phyloP scores from a whole-genome alignment of 2,113 vertebrate species.

The Speoplatyrhinus poulsoni region DNA sequence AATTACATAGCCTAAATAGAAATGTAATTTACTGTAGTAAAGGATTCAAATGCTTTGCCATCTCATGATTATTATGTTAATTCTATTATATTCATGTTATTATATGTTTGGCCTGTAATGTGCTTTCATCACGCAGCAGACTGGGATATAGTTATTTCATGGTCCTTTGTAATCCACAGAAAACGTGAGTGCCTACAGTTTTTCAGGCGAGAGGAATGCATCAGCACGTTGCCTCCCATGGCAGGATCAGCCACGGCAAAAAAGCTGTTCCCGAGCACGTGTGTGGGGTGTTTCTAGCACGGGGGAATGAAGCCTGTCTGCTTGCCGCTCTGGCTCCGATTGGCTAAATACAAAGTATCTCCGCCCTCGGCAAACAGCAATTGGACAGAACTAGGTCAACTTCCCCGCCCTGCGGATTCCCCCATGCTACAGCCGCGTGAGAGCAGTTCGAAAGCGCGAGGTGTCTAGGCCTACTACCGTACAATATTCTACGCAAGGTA shows the following conservation, averaged over 20 bases:
- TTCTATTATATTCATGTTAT: background rate
- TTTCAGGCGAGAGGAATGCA: slow-evolving; percentile 60
- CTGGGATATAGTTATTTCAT: slow-evolving; percentile 49
- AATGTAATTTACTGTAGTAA: background rate
- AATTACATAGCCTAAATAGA: no score
- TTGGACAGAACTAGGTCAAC: slow-evolving; percentile 68
- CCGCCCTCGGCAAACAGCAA: slow-evolving; percentile 54
- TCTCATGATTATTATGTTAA: background rate
- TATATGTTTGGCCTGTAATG: slow-evolving; percentile 6
- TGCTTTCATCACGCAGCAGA: slow-evolving; percentile 6
- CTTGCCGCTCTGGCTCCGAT: slow-evolving; percentile 49
- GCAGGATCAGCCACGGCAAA: slow-evolving; percentile 55
- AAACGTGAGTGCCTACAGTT: slow-evolving; percentile 72
- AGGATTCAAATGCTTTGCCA: background rate
- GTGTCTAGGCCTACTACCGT: slow-evolving; percentile 43
- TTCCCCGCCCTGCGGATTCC: slow-evolving; percentile 66
- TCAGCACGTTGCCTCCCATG: slow-evolving; percentile 68
- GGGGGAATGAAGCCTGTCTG: slow-evolving; percentile 56
- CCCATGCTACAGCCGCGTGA: slow-evolving; percentile 80
- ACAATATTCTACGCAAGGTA: slow-evolving; percentile 47
- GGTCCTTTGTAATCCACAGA: slow-evolving; percentile 66
- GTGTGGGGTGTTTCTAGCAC: slow-evolving; percentile 59
- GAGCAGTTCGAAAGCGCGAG: slow-evolving; percentile 63
- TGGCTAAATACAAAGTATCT: slow-evolving; percentile 41
- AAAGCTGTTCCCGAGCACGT: slow-evolving; percentile 72